Percentiles rank a stretch among this genome's conserved stretches.
These are phyloP conservation scores for Iphiclides podalirius DNA, from an alignment of 2,888 invertebrate genomes.

Conservation along the genomic window DNA sequence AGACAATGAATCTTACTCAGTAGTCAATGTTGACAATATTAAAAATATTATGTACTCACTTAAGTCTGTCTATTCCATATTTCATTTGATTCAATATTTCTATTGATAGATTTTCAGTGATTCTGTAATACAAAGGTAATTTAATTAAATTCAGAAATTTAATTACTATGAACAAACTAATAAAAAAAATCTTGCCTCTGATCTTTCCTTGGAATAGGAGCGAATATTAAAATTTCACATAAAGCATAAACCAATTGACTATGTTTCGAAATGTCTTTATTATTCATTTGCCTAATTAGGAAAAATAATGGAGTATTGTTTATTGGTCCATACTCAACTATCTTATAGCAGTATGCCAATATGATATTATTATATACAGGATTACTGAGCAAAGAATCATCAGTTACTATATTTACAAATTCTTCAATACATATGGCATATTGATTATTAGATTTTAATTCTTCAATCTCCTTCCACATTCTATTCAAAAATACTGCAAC, in stretches of 20 bases:
- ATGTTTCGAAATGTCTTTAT: conserved; percentile 36
- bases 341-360: conserved; percentile 51
- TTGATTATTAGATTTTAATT: conserved; percentile 65
- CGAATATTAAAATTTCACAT: conserved; percentile 68
- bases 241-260: conserved; percentile 58
- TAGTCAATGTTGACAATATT: too few species aligned
- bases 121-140: conserved; percentile 44
- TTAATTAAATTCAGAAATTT: not conserved
- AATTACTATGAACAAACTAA: not conserved
- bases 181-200: conserved; percentile 60
- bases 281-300: conserved; percentile 46
- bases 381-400: conserved; percentile 44
- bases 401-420: conserved; percentile 57
- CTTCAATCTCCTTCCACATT: conserved; percentile 69
- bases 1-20: too few species aligned
- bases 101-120: conserved; percentile 50
- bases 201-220: conserved; percentile 73
- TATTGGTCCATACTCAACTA: conserved; percentile 58
- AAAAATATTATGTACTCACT: conserved; percentile 46
- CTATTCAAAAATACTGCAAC: conserved; percentile 49
- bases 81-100: conserved; percentile 44
- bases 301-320: conserved; percentile 55
- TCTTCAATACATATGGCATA: conserved; percentile 62
- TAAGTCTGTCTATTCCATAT: conserved; percentile 34
- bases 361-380: conserved; percentile 52